These are phyloP conservation scores for Drosophila nikananu DNA, from an alignment of 1,140 invertebrate species.

Conservation along the genomic window DNA sequence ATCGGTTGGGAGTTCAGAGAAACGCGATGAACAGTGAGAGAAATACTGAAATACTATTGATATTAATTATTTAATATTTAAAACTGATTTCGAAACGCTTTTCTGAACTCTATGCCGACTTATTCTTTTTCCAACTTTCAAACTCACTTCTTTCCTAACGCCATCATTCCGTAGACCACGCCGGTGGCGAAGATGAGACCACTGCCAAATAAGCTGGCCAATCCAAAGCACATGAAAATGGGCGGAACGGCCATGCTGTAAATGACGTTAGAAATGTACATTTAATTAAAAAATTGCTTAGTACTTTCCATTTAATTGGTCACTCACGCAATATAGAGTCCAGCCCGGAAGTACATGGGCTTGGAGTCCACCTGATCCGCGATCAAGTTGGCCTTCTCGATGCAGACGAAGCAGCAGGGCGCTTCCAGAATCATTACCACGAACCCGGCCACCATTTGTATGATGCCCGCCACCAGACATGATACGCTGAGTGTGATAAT, in stretches of 20 bases:
- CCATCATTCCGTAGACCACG: slow-evolving; percentile 96
- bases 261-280: slow-evolving; percentile 39
- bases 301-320: background rate
- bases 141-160: slow-evolving; percentile 95
- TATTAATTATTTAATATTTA: background rate
- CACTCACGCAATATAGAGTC: slow-evolving; percentile 93
- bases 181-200: slow-evolving; percentile 95
- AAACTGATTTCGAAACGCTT: background rate
- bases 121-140: background rate
- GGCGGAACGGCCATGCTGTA: slow-evolving; percentile 92
- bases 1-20: background rate
- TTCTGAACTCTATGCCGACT: background rate
- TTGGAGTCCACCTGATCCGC: slow-evolving; percentile 92
- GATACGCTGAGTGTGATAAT: slow-evolving; percentile 89
- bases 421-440: slow-evolving; percentile 95
- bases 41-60: background rate
- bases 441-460: slow-evolving; percentile 96
- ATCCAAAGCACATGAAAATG: slow-evolving; percentile 91
- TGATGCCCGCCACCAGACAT: slow-evolving; percentile 93
- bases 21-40: background rate
- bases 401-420: slow-evolving; percentile 97
- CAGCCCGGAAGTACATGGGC: slow-evolving; percentile 96
- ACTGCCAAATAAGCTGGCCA: slow-evolving; percentile 93
- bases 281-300: background rate
- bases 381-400: slow-evolving; percentile 95